A percentile compares a stretch with the other conserved stretches of the same genome.
These are phyloP conservation scores for Phalangium opilio DNA, from an alignment of 2,888 invertebrate genomes.

Conservation along the genomic window DNA sequence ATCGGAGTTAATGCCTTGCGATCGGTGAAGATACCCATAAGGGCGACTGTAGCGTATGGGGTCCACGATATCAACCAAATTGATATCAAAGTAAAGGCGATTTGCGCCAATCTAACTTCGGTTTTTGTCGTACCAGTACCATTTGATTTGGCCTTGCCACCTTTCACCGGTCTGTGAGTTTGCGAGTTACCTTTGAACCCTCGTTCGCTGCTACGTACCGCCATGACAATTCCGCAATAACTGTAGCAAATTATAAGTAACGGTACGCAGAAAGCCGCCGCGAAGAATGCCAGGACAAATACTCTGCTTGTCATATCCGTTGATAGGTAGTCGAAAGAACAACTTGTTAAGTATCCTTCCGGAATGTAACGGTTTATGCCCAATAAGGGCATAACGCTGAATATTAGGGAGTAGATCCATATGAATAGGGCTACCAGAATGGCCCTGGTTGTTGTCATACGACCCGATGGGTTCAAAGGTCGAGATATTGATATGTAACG, in stretches of 20 bases:
- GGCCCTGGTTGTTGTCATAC: constrained; percentile 41
- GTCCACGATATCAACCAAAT: constrained; percentile 69
- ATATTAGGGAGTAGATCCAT: constrained; percentile 56
- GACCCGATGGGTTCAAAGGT: constrained; percentile 49
- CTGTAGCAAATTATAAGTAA: constrained; percentile 52
- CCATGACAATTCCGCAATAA: constrained; percentile 48
- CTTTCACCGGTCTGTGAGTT: no score
- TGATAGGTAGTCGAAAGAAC: constrained; percentile 69
- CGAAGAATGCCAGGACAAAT: constrained; percentile 58
- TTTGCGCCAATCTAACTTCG: constrained; percentile 50
- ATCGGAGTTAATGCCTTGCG: constrained; percentile 48
- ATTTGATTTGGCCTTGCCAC: no score
- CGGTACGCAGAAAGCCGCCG: constrained; percentile 50
- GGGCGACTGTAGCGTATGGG: constrained; percentile 58
- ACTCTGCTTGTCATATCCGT: constrained; percentile 41
- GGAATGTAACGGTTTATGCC: constrained; percentile 62
- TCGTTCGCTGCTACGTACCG: constrained; percentile 19
- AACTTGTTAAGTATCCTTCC: constrained; percentile 66
- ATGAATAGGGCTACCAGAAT: constrained; percentile 45
- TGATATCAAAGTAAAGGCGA: constrained; percentile 51
- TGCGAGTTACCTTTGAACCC: not conserved
- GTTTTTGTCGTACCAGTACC: not conserved
- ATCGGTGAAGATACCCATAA: constrained; percentile 52
- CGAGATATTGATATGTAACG: constrained; percentile 66
- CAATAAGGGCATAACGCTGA: constrained; percentile 53